Base-by-base conservation (phyloP, 2,888 invertebrate genomes). In the Agrotis clavis region DNA sequence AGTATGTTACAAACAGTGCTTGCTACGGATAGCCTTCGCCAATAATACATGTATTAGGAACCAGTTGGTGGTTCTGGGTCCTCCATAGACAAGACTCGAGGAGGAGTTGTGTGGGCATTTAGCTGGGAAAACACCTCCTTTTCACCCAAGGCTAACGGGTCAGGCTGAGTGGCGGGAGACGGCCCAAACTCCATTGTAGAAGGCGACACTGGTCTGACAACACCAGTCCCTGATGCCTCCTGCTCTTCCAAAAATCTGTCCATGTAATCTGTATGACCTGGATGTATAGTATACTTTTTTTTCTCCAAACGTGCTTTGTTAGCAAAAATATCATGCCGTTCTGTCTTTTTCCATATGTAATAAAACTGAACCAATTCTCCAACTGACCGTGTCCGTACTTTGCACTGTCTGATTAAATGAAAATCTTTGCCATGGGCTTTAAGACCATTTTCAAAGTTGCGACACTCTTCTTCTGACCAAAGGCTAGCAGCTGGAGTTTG, bases 281-380 rank as follows among this genome's bases (percentile, higher is more conserved):
- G 99, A 95, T 99, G 99, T 61, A 99, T 93, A 7, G 98, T 98
- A 91, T 99, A 99, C 91, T 99, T 99, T 92, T 99, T 98, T 95
- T 99, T 99, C 90, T 99, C 99, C 84, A 99, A 93, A 64, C 99
- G 97, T 14, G 98, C 98, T 93, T 98, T 98, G 91, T 98, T 98
- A 0, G 99, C 99, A 91, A 98, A 98, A 87, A 98, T 98, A 94
- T 99, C 99, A 93, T 99, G 99, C 21, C 99, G 97, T 90, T 99
- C 99, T 41, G 99, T 99, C 94, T 99, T 99, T 95, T 99, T 99
- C 99, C 99, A 99, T 69, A 99, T 97, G 88, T 98, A 98, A 93
- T 98, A 98, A 96, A 99, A 99, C 91, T 99, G 99, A 18, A 99
- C 99, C 77, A 99, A 96, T 94, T 99, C 99, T 48, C 99, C 99